Percentiles rank a stretch among this genome's conserved stretches.
Evolutionary conservation across 2,888 invertebrate genomes (phyloP).

Genomic region (Artemia sinica): DNA sequence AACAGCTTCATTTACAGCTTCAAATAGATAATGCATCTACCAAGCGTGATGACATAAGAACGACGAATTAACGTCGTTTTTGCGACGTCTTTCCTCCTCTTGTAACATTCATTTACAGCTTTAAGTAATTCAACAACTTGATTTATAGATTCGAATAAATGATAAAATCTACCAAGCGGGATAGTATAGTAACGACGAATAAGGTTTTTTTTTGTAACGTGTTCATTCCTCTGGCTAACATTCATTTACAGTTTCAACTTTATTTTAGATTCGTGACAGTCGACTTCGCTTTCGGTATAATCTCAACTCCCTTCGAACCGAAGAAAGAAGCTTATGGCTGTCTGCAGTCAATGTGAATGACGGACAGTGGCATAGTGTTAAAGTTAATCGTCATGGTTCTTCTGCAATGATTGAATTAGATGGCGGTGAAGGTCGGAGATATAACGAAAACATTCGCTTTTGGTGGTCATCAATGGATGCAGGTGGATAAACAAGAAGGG

Average conservation of each 20-base stretch:
- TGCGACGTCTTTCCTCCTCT: too few species aligned
- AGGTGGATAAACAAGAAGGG: slow-evolving; percentile 83
- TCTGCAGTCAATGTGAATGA: slow-evolving; percentile 78
- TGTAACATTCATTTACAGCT: too few species aligned
- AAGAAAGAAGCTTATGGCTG: slow-evolving; percentile 75
- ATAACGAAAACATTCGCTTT: slow-evolving; percentile 84
- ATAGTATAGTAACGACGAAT: too few species aligned
- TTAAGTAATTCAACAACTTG: too few species aligned
- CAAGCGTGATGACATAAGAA: too few species aligned
- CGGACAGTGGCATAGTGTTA: slow-evolving; percentile 90
- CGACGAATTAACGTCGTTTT: too few species aligned
- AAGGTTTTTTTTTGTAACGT: too few species aligned
- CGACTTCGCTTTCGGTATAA: slow-evolving; percentile 79
- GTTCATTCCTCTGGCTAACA: too few species aligned
- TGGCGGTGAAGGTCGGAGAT: slow-evolving; percentile 80
- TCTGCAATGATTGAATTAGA: slow-evolving; percentile 81
- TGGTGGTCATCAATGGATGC: slow-evolving; percentile 73
- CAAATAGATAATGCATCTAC: too few species aligned
- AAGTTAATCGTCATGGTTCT: slow-evolving; percentile 59
- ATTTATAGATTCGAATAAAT: too few species aligned
- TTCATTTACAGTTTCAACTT: slow-evolving; percentile 13
- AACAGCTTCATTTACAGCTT: too few species aligned
- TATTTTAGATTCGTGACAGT: slow-evolving; percentile 61
- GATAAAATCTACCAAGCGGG: too few species aligned
- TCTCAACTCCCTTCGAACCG: slow-evolving; percentile 71